Conservation (phyloP, 2,113 vertebrate genomes). For the Ammodytes marinus region DNA sequence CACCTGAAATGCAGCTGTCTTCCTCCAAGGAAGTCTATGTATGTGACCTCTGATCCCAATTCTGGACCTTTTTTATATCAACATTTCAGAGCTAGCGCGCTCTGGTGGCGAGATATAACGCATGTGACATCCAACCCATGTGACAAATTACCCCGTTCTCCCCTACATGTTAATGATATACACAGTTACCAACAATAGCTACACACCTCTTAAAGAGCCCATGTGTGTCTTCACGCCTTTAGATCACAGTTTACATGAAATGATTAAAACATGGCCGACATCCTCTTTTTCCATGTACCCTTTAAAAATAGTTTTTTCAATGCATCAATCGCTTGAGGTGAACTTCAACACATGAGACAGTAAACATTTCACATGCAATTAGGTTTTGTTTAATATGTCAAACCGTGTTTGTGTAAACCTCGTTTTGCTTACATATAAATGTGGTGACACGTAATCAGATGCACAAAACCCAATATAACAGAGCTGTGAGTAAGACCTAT, state of each 20-base stretch:
- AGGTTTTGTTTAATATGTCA: neutral
- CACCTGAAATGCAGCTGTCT: no score
- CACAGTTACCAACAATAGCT: neutral
- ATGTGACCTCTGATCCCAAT: no score
- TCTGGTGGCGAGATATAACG: no score
- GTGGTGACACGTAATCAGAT: neutral
- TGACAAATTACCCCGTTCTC: no score
- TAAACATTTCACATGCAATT: neutral
- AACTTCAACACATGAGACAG: neutral
- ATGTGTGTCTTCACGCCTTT: neutral
- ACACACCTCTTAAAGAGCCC: neutral
- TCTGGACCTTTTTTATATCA: no score
- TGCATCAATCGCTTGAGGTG: constrained; percentile 14
- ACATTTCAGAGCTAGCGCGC: no score
- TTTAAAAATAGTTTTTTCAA: neutral
- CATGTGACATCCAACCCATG: no score
- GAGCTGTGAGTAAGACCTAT: neutral
- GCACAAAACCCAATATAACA: neutral
- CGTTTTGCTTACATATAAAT: neutral
- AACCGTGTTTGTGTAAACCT: neutral
- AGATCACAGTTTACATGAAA: neutral
- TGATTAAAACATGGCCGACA: constrained; percentile 18
- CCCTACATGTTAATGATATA: neutral
- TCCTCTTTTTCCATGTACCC: neutral
- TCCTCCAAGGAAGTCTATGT: no score